Base-by-base conservation (phyloP, 2,113 vertebrate species). In the Neolamprologus sp. region DNA sequence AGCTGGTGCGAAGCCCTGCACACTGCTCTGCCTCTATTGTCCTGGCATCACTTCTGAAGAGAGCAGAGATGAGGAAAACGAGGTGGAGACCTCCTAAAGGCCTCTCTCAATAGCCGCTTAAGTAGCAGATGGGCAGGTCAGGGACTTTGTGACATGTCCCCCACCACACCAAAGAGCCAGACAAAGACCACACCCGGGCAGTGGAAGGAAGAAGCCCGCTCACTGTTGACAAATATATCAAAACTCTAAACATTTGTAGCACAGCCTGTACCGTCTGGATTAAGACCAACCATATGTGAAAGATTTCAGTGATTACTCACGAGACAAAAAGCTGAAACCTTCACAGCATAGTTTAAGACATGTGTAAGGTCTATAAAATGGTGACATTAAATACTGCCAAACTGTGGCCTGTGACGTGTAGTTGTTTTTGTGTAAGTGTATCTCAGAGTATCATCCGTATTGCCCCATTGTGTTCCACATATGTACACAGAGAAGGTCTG, bases 11-110 rank as follows among this genome's bases (percentile, higher is more conserved):
- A 93, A 87, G 84, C 91, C 87, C 42, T 88, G 79, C 89, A 84
- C 85, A 84, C 86, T 82, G 80, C 87, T 87, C 89, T 91, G 88
- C 82, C 81, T 92, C 85, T 80, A 92, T 90, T 93, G 94, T 94
- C 85, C 93, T 96, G 95, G 95, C 95, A 95, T 83, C 81, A 91
- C 90, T 95, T 95, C 94, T 95, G 78, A 96, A 88, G 90, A 87
- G 80, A 88, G 88, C 80, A 49, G 80, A 87, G 85, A 88, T 65
- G 91, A 91, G 83, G 87, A 78, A 82, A 88, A 63, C 10, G 45
- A 92, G 92, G 89, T 54, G 68, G 87, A 94, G 91, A 89, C 88
- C 91, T 94, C 93, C 92, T 94, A 81, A 86, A 88, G 90, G 88
- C 86, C 87, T 91, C 90, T 58, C 85, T 92, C 85, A 86, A 82